These are phyloP conservation scores for Pyralis farinalis DNA, from an alignment of 2,888 invertebrate species.

Conservation along the genomic window DNA sequence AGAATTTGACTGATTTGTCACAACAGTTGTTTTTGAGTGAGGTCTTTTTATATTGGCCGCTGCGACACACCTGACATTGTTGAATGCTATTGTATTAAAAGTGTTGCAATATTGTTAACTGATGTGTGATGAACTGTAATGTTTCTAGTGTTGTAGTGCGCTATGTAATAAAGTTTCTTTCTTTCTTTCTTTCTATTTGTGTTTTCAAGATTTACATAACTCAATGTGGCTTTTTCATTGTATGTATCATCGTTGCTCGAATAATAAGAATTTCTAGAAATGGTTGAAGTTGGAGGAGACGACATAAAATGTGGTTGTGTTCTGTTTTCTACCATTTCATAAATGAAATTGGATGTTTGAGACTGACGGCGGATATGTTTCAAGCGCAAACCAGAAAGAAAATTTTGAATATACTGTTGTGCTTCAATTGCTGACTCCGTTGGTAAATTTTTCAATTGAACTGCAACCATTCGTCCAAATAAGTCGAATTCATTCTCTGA, in stretches of 20 bases:
- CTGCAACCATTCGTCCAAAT: slow-evolving; percentile 7
- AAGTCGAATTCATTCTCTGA: slow-evolving; percentile 10
- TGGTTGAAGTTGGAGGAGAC: slow-evolving; percentile 4
- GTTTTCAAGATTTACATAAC: slow-evolving; percentile 11
- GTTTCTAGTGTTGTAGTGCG: no score
- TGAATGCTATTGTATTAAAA: no score
- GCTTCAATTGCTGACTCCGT: slow-evolving; percentile 2
- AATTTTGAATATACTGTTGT: slow-evolving; percentile 9
- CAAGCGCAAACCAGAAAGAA: slow-evolving; percentile 1
- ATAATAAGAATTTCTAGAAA: slow-evolving; percentile 5
- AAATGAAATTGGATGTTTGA: slow-evolving; percentile 4
- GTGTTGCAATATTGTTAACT: no score
- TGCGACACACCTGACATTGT: no score
- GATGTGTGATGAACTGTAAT: no score
- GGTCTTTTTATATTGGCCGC: no score
- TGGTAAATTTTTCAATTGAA: slow-evolving; percentile 2
- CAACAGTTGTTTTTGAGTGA: slow-evolving; percentile 4
- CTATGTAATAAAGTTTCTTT: no score
- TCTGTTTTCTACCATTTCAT: slow-evolving; percentile 3
- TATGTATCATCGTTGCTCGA: not conserved
- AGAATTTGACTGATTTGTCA: slow-evolving; percentile 8
- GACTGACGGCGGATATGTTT: slow-evolving; percentile 8
- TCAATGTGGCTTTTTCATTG: slow-evolving; percentile 9
- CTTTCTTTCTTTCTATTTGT: not conserved
- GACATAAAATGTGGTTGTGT: slow-evolving; percentile 2